phyloP scores from a whole-genome alignment of 2,797 vertebrate genomes.

The Kryptolebias ocellatus region DNA sequence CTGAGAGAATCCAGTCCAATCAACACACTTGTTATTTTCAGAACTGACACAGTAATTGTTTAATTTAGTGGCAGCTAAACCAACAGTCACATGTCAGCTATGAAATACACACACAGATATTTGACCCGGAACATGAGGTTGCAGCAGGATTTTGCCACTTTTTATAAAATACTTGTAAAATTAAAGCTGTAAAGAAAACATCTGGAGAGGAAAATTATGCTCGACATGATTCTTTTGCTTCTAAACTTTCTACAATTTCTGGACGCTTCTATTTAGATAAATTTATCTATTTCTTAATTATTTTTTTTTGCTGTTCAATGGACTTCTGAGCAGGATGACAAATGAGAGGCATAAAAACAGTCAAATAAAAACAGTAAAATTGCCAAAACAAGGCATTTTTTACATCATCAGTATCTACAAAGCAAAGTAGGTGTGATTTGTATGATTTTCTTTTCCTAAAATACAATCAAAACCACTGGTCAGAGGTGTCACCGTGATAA shows the following conservation, averaged over 20 bases:
- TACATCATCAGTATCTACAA: no score
- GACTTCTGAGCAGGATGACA: not conserved
- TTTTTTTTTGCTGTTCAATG: not conserved
- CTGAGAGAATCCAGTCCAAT: slow-evolving; percentile 21
- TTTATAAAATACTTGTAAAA: not conserved
- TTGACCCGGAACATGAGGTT: not conserved
- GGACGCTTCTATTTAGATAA: not conserved
- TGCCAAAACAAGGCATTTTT: not conserved
- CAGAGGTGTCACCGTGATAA: not conserved
- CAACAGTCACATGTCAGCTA: slow-evolving; percentile 9
- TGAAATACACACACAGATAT: slow-evolving; percentile 14
- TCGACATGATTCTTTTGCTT: not conserved
- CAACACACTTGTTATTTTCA: slow-evolving; percentile 8
- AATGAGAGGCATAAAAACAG: not conserved
- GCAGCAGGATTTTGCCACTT: not conserved
- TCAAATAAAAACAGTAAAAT: not conserved
- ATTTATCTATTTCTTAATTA: not conserved
- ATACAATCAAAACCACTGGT: not conserved
- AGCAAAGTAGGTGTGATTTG: not conserved
- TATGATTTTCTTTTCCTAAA: not conserved
- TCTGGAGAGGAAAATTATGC: not conserved
- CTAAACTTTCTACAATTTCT: not conserved
- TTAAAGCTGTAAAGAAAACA: not conserved
- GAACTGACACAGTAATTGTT: slow-evolving; percentile 2
- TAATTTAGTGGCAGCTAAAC: slow-evolving; percentile 41